Conservation (phyloP, 2,113 vertebrate genomes). For the Neolamprologus toae region DNA sequence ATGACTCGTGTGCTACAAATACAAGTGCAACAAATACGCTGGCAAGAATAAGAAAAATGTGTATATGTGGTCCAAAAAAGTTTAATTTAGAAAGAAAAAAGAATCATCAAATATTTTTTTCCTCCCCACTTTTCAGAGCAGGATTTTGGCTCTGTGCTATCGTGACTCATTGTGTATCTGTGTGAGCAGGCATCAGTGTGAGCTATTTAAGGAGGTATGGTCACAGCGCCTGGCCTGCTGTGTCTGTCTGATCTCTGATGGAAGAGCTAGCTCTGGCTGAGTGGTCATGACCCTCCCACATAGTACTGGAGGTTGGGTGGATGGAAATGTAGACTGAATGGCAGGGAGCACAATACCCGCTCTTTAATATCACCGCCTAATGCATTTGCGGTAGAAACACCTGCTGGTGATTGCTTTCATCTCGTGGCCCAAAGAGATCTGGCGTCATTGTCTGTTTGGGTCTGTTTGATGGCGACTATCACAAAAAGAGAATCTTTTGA, state of each 20-base stretch:
- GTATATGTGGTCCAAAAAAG: background rate
- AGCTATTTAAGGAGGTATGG: slow-evolving; percentile 18
- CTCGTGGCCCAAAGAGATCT: background rate
- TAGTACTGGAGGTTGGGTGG: background rate
- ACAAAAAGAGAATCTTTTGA: background rate
- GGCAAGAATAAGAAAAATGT: background rate
- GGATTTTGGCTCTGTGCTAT: background rate
- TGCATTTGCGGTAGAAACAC: slow-evolving; percentile 9
- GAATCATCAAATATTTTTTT: background rate
- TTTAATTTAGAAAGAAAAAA: slow-evolving; percentile 1
- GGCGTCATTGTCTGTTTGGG: background rate
- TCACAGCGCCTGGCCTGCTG: background rate
- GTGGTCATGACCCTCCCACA: slow-evolving; percentile 33
- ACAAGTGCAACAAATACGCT: background rate
- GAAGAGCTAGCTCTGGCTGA: slow-evolving; percentile 18
- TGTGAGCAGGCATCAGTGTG: slow-evolving; percentile 26
- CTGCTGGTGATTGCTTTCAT: slow-evolving; percentile 29
- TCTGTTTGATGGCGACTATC: background rate
- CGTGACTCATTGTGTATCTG: slow-evolving; percentile 21
- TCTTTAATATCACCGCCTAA: slow-evolving; percentile 16
- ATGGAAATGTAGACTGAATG: slow-evolving; percentile 7
- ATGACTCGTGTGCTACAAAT: slow-evolving; percentile 3
- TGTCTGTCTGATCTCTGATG: slow-evolving; percentile 29
- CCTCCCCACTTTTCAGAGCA: background rate
- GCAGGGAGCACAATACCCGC: slow-evolving; percentile 2